A percentile compares a stretch with the other conserved stretches of the same genome.
These are phyloP conservation scores for Stictonetta naevosa DNA, from an alignment of 2,113 vertebrate species.

Conservation along the genomic window DNA sequence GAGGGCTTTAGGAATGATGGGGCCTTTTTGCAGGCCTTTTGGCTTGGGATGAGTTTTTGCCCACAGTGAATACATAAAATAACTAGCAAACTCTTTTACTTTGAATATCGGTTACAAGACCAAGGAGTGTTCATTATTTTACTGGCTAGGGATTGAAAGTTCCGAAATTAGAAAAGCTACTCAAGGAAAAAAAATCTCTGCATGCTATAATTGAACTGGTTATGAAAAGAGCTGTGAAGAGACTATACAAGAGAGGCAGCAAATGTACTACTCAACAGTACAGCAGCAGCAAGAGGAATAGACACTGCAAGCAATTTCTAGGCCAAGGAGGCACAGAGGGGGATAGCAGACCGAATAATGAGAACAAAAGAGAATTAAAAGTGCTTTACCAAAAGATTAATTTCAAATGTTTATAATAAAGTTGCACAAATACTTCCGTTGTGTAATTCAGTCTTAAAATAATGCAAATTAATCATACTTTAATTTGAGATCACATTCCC, in stretches of 20 bases:
- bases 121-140: constrained; percentile 43
- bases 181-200: constrained; percentile 19
- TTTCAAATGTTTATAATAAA: constrained; percentile 72
- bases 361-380: constrained; percentile 63
- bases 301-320: constrained; percentile 28
- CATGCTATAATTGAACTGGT: constrained; percentile 58
- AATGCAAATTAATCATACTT: constrained; percentile 61
- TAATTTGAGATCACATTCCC: constrained; percentile 48
- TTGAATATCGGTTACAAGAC: constrained; percentile 48
- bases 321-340: constrained; percentile 29
- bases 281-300: constrained; percentile 42
- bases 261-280: constrained; percentile 46
- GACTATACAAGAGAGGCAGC: constrained; percentile 34
- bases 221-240: constrained; percentile 64
- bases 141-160: constrained; percentile 45
- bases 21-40: constrained; percentile 17
- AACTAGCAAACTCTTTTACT: constrained; percentile 58
- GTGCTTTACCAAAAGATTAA: constrained; percentile 54
- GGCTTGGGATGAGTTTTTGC: constrained; percentile 21
- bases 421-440: constrained; percentile 54
- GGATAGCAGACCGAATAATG: constrained; percentile 35
- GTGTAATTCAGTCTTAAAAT: constrained; percentile 66
- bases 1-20: constrained; percentile 38
- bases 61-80: constrained; percentile 61
- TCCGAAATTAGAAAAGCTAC: constrained; percentile 48